Percentiles rank a stretch among this genome's conserved stretches.
Conservation (phyloP, 1,140 invertebrate genomes). For the Leptinotarsa undecemlineata region DNA sequence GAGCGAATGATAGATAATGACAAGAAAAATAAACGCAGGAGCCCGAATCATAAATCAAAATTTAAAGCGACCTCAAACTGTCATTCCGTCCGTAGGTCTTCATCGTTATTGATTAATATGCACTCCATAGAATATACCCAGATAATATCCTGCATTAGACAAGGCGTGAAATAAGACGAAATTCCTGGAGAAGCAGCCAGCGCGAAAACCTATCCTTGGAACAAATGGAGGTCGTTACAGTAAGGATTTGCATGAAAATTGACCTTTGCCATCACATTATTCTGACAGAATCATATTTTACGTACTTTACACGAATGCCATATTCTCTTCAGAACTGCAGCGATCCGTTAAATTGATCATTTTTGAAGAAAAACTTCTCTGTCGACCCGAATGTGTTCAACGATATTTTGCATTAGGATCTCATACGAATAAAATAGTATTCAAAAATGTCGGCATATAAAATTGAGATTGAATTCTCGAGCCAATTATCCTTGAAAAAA, state of each 20-base stretch:
- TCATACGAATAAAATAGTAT: no score
- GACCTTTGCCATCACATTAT: constrained; percentile 39
- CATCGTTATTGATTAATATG: constrained; percentile 45
- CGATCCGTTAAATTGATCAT: constrained; percentile 21
- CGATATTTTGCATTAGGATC: no score
- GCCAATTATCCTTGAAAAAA: no score
- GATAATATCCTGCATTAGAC: constrained; percentile 35
- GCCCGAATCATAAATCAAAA: constrained; percentile 29
- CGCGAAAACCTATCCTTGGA: constrained; percentile 36
- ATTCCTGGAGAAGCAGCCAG: constrained; percentile 27
- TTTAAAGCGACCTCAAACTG: constrained; percentile 31
- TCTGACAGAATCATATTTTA: constrained; percentile 32
- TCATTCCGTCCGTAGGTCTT: constrained; percentile 30
- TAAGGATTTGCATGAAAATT: constrained; percentile 50
- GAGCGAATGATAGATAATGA: constrained; percentile 24
- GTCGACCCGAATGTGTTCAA: not conserved
- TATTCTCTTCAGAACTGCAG: constrained; percentile 4
- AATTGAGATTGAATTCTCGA: no score
- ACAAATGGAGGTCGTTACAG: constrained; percentile 48
- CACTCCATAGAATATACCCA: constrained; percentile 29
- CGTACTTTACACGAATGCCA: constrained; percentile 19
- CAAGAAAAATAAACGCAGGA: constrained; percentile 6
- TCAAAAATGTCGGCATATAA: no score
- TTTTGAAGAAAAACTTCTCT: not conserved
- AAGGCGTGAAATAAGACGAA: constrained; percentile 46